A percentile compares a stretch with the other conserved stretches of the same genome.
Conservation (phyloP, 1,140 invertebrate species). For the Melipona quadrifasciata region DNA sequence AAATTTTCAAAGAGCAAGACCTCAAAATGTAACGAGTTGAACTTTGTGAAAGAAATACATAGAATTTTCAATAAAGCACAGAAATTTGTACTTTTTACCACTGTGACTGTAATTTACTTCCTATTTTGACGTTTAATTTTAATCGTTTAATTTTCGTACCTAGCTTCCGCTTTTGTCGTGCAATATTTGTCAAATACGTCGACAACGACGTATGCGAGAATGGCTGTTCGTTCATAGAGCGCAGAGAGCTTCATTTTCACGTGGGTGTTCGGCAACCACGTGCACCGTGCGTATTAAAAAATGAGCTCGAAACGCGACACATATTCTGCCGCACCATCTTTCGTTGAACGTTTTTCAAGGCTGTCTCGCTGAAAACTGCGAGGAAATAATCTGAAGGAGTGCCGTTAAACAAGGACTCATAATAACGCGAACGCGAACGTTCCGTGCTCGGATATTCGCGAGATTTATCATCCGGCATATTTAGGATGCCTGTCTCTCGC, state of each 20-base stretch:
- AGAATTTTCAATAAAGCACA: no score
- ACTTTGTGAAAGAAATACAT: no score
- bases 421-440: not conserved
- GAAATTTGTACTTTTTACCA: no score
- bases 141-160: no score
- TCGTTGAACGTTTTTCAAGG: not conserved
- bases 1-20: no score
- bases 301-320: not conserved
- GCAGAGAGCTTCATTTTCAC: not conserved
- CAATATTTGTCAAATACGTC: no score
- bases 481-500: not conserved
- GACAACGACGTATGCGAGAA: no score
- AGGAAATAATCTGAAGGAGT: not conserved
- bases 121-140: no score
- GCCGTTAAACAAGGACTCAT: not conserved
- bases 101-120: no score
- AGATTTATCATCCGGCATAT: conserved; percentile 3
- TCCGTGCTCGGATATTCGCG: not conserved
- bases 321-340: not conserved
- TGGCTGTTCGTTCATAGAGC: not conserved
- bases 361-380: not conserved
- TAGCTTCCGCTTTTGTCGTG: no score
- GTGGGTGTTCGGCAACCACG: not conserved
- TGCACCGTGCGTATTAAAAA: not conserved
- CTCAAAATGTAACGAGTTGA: no score